Evolutionary conservation across 2,113 vertebrate species (phyloP), one percentile per base, ranked within the genome.

Genomic region (Lepus americanus): DNA sequence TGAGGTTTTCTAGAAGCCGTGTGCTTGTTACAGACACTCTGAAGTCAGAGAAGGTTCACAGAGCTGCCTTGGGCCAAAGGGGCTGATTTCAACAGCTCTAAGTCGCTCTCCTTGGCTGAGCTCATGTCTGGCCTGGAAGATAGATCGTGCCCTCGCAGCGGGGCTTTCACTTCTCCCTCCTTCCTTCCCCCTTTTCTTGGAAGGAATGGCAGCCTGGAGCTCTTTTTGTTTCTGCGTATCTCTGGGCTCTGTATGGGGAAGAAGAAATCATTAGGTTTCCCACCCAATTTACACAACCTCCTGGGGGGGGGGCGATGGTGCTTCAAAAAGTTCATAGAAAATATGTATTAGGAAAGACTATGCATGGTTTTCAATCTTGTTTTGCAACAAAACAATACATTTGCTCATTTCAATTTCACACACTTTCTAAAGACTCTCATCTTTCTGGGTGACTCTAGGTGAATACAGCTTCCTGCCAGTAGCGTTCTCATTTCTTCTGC

Each of bases 1-100:
- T 39, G 17, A 33, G 85, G 20, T 79, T 81, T 97, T 96, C 82
- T 92, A 82, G 95, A 87, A 76, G 86, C 72, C 29, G 5, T 66
- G 63, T 76, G 16, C 64, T 70, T 90, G 86, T 69, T 83, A 64
- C 3, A 72, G 79, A 67, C 2, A 66, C 74, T 33, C 10, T 29
- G 66, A 80, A 86, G 74, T 77, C 77, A 80, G 81, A 63, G 90
- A 66, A 76, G 78, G 36, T 66, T 78, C 85, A 33, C 6, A 7
- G 44, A 22, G 64, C 82, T 67, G 92, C 33, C 73, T 86, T 78
- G 81, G 95, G 88, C 94, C 81, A 53, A 86, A 86, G 61, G 25
- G 53, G 44, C 61, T 63, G 19, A 9, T 91, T 94, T 89, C 31
- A 49, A 2, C n/a, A 17, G 23, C 31, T 83, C 67, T 73, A 39